Evolutionary conservation across 2,888 invertebrate genomes (phyloP).

Genomic region (Laothoe populi): DNA sequence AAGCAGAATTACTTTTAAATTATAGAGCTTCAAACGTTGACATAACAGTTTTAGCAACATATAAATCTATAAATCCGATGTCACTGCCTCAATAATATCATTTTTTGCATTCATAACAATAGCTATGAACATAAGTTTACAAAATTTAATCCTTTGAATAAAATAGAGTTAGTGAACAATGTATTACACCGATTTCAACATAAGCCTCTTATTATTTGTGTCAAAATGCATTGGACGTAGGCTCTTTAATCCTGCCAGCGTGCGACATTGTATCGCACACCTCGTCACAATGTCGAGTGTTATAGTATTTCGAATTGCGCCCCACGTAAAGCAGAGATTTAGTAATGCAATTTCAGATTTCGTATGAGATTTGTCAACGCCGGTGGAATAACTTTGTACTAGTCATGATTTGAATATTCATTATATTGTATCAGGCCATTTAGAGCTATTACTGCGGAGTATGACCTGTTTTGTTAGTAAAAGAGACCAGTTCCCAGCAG

Average conservation of each 20-base stretch:
- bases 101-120: too few species aligned
- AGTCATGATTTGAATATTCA: neutral
- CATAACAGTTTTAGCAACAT: too few species aligned
- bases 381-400: neutral
- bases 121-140: constrained; percentile 11
- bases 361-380: neutral
- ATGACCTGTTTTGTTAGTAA: too few species aligned
- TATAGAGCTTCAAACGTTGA: too few species aligned
- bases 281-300: constrained; percentile 9
- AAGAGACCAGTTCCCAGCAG: too few species aligned
- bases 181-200: neutral
- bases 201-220: constrained; percentile 18
- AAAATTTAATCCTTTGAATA: constrained; percentile 6
- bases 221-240: constrained; percentile 13
- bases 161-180: neutral
- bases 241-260: neutral
- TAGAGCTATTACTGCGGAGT: too few species aligned
- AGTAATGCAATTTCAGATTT: neutral
- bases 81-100: too few species aligned
- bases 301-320: constrained; percentile 13
- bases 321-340: constrained; percentile 1
- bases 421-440: neutral
- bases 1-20: too few species aligned
- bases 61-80: too few species aligned
- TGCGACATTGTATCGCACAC: constrained; percentile 19